Conservation (phyloP, 2,113 vertebrate species). For the mouse (Mus musculus) region GRCm39 chr13:36604001-36604500, state of each 20-base stretch:
- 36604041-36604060: constrained; percentile 17
- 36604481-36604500: neutral
- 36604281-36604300: constrained; percentile 60
- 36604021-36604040: constrained; percentile 49
- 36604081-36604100: constrained; percentile 22
- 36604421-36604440: neutral
- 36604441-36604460: neutral
- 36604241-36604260: constrained; percentile 70
- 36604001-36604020: constrained; percentile 3
- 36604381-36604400: neutral
- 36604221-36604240: constrained; percentile 36
- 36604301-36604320: constrained; percentile 50
- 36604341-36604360: constrained; percentile 49
- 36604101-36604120: constrained; percentile 45
- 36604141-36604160: constrained; percentile 54
- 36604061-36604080: constrained; percentile 27
- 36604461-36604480: neutral
- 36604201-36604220: constrained; percentile 74
- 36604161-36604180: constrained; percentile 47
- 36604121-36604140: constrained; percentile 52
- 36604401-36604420: no score
- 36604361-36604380: neutral
- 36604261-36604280: constrained; percentile 68
- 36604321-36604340: constrained; percentile 70
- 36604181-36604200: constrained; percentile 65